phyloP scores from a whole-genome alignment of 2,113 vertebrate species.

The Sterna hirundo region DNA sequence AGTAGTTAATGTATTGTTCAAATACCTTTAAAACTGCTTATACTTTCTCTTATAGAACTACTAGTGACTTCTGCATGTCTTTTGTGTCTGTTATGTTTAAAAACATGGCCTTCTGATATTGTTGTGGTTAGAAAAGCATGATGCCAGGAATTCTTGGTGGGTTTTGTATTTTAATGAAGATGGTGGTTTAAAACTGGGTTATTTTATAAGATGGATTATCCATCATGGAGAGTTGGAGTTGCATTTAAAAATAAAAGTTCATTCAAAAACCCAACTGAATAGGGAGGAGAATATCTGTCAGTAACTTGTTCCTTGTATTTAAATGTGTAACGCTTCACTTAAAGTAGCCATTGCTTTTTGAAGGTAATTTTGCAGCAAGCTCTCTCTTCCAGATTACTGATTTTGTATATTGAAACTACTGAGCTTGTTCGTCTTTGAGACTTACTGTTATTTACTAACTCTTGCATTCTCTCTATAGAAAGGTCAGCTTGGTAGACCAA shows the following conservation, averaged over 20 bases:
- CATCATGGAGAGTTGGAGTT: background rate
- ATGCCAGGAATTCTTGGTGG: background rate
- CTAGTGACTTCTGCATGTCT: background rate
- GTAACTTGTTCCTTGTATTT: background rate
- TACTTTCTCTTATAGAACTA: background rate
- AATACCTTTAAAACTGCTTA: background rate
- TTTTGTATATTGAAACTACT: background rate
- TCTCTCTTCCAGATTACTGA: background rate
- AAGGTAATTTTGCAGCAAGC: background rate
- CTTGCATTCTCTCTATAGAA: constrained; percentile 78
- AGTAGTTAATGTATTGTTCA: background rate
- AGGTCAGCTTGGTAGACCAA: constrained; percentile 95
- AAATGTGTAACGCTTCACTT: background rate
- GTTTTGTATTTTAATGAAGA: background rate
- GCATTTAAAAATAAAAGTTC: background rate
- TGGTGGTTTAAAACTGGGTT: background rate
- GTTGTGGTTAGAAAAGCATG: background rate
- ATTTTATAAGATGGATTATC: background rate
- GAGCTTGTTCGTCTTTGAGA: background rate
- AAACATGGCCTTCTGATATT: background rate
- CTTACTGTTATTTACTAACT: background rate
- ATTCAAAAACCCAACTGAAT: background rate
- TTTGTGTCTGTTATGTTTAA: background rate
- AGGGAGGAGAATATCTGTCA: background rate
- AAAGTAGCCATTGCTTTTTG: background rate